Conservation (phyloP, 2,113 vertebrate species). For the Cariama cristata region DNA sequence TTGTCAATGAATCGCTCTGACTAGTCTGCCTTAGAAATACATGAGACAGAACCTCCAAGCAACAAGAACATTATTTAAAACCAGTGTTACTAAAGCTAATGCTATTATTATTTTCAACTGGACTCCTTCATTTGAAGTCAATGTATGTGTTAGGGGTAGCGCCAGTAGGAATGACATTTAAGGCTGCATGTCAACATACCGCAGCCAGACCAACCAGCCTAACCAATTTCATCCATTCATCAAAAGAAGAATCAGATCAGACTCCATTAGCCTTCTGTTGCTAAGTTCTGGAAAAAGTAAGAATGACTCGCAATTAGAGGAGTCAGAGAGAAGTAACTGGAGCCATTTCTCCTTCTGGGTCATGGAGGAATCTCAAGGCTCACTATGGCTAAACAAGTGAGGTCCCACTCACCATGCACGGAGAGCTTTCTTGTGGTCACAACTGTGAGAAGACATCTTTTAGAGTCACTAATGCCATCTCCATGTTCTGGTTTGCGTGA, state of each 20-base stretch:
- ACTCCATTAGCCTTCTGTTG: neutral
- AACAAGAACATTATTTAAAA: neutral
- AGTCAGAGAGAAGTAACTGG: neutral
- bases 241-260: neutral
- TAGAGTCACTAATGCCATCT: neutral
- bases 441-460: neutral
- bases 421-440: neutral
- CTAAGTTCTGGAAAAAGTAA: neutral
- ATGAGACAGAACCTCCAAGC: neutral
- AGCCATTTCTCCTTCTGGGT: neutral
- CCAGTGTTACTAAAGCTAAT: neutral
- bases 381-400: neutral
- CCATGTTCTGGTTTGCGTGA: neutral
- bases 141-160: neutral
- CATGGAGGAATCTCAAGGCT: neutral
- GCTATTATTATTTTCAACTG: neutral
- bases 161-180: neutral
- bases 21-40: neutral
- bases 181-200: neutral
- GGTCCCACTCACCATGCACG: neutral
- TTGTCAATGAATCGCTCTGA: neutral
- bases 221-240: neutral
- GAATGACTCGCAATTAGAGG: fast-evolving
- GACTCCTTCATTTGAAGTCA: neutral
- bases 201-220: neutral